Conservation (phyloP, 2,113 vertebrate species). For the Petroica traversi region DNA sequence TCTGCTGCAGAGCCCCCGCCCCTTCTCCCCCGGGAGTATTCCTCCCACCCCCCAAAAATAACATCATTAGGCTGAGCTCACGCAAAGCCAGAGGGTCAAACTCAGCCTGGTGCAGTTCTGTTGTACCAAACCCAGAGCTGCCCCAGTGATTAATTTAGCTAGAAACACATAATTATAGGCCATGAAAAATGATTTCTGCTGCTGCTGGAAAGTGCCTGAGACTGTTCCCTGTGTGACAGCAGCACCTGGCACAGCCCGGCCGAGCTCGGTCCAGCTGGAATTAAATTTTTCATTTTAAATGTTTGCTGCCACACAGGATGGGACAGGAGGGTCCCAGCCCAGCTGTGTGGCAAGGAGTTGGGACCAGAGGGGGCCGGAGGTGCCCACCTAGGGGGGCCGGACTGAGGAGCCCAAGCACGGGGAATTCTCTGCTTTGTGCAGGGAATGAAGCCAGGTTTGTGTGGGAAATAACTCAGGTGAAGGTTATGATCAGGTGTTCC, state of each 20-base stretch:
- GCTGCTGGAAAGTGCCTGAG: not conserved
- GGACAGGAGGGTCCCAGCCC: not conserved
- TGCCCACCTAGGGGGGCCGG: not conserved
- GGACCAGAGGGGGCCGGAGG: not conserved
- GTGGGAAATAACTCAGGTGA: not conserved
- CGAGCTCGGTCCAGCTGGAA: fast-evolving
- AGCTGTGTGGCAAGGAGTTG: fast-evolving
- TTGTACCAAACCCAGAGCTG: not conserved
- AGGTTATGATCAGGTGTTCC: not conserved
- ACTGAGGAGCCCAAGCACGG: not conserved
- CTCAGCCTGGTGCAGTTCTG: not conserved
- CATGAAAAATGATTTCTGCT: not conserved
- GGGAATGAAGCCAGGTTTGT: not conserved
- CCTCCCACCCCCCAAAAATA: not conserved
- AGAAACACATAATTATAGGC: not conserved
- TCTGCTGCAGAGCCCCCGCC: not conserved
- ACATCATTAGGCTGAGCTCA: not conserved
- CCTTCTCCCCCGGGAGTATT: not conserved
- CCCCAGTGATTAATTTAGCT: not conserved
- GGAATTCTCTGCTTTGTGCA: not conserved
- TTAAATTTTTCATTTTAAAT: not conserved
- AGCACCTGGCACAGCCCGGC: not conserved
- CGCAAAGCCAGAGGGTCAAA: not conserved
- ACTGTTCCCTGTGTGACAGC: not conserved
- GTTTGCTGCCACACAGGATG: fast-evolving